These are phyloP conservation scores for Brachionus angularis DNA, from an alignment of 1,140 invertebrate species.

Conservation along the genomic window DNA sequence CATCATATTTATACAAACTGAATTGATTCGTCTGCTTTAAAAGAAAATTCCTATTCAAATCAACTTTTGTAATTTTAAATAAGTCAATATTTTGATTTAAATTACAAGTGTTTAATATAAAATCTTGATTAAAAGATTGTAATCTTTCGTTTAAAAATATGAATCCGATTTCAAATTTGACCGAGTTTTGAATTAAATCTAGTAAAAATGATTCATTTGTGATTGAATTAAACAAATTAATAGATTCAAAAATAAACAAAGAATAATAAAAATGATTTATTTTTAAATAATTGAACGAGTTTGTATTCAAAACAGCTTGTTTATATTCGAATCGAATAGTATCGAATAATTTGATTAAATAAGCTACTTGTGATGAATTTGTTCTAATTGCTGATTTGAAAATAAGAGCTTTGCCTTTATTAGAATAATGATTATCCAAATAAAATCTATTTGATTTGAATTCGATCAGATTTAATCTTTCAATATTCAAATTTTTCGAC, in stretches of 20 bases:
- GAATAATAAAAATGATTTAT: neutral
- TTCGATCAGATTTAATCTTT: too few species aligned
- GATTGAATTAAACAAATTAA: neutral
- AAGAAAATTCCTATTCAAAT: neutral
- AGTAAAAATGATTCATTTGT: neutral
- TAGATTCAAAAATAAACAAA: conserved; percentile 1
- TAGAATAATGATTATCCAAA: too few species aligned
- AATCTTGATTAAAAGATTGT: neutral
- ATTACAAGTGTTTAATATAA: neutral
- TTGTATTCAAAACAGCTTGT: neutral
- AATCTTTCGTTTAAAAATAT: neutral
- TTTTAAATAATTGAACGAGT: neutral
- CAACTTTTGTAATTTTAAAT: conserved; percentile 7
- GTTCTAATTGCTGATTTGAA: too few species aligned
- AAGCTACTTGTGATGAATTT: too few species aligned
- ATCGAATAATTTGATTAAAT: too few species aligned
- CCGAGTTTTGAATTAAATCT: neutral
- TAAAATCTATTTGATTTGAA: too few species aligned
- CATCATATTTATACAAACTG: neutral
- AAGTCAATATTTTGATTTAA: neutral
- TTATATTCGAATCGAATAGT: neutral
- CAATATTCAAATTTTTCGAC: too few species aligned
- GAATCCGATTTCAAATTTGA: neutral
- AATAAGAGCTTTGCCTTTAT: too few species aligned
- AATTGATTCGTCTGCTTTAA: neutral